These are phyloP conservation scores for Aurelia coerulea DNA, from an alignment of 30 jellyfish, hydroid and myxozoan genomes.

Conservation along the genomic window DNA sequence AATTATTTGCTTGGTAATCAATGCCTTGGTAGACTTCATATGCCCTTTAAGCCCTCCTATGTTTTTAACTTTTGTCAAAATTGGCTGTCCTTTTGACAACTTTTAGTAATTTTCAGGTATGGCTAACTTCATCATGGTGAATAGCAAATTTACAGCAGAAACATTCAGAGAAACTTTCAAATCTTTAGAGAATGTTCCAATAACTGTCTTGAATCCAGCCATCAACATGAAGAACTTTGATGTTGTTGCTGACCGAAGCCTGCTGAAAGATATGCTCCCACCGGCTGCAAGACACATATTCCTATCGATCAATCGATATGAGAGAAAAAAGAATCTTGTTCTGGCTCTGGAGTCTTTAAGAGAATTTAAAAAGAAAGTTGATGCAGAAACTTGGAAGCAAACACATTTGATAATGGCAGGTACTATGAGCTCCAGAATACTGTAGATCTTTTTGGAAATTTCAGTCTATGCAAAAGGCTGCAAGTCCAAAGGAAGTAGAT, in stretches of 20 bases:
- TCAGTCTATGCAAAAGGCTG: no score
- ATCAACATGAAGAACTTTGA: conserved; percentile 64
- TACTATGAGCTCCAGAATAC: not conserved
- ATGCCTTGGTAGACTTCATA: no score
- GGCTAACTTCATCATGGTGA: conserved; percentile 88
- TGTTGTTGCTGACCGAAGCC: conserved; percentile 24
- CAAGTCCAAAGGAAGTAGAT: no score
- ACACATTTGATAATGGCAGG: conserved; percentile 93
- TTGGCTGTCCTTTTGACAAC: no score
- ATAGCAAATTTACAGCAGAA: conserved; percentile 88
- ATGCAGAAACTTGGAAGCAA: conserved; percentile 60
- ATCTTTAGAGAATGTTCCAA: conserved; percentile 43
- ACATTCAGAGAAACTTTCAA: conserved; percentile 81
- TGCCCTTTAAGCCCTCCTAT: no score
- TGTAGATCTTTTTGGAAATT: no score
- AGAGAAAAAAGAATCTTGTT: conserved; percentile 85
- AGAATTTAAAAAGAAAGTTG: conserved; percentile 49
- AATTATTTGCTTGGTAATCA: no score
- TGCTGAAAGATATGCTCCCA: conserved; percentile 63
- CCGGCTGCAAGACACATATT: conserved; percentile 61
- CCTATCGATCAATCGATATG: conserved; percentile 90
- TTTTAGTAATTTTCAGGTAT: conserved; percentile 66
- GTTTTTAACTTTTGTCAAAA: no score
- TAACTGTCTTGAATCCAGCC: conserved; percentile 83
- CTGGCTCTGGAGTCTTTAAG: conserved; percentile 81